Evolutionary conservation across 2,797 vertebrate genomes (phyloP), one percentile per base, ranked within the genome.

Genomic region (Megalops cyprinoides): DNA sequence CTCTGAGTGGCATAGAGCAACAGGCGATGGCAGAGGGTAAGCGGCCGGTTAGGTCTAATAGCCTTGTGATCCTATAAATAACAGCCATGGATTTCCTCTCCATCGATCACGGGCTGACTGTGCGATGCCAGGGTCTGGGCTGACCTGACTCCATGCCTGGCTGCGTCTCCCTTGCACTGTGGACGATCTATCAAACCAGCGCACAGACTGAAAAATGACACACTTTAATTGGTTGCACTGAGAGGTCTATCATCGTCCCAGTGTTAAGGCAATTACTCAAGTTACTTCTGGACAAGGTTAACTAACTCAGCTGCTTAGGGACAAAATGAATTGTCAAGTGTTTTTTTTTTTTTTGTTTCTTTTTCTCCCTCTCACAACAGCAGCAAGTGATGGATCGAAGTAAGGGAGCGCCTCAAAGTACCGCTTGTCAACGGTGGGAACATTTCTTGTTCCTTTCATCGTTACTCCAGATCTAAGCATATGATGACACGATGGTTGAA

Each of bases 11-110:
- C 88, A 90, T 84, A 82, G 86, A 88, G 88, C 85, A 90, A 87
- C 87, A 88, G 88, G 88, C 88, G 80, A 86, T 88, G 87, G 90
- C 91, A 94, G 86, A 92, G 91, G 92, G 87, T 92, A 93, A 93
- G 91, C 90, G 89, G 89, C 88, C 89, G 88, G 88, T 88, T 90
- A 89, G 87, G 85, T 88, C 88, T 92, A 93, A 93, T 91, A 88
- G 90, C 87, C 86, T 88, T 84, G 86, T 87, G 84, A 89, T 90
- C 85, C 92, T 90, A 94, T 92, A 93, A 93, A 94, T 94, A 94
- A 93, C 91, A 84, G 89, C 86, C 84, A 87, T 85, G 85, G 77
- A 83, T 91, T 91, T 92, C 90, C 91, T 88, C 86, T 86, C 84
- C 90, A 94, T 92, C 92, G 90, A 94, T 94, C 93, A 93, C 88